Percentiles rank a stretch among this genome's conserved stretches.
phyloP scores from a whole-genome alignment of 2,113 vertebrate genomes.

The Bolborhynchus lineola region DNA sequence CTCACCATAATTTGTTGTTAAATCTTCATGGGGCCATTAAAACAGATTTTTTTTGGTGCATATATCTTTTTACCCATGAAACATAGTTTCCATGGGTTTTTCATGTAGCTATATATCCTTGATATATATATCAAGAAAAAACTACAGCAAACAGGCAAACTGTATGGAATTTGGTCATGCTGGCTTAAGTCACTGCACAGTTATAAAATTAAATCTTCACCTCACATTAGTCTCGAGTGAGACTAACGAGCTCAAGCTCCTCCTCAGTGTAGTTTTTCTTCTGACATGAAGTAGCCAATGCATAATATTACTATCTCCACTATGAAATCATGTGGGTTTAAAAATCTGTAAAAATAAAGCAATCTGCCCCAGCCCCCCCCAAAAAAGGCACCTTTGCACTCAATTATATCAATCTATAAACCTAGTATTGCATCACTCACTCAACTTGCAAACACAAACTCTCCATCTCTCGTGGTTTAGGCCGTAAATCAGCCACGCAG shows the following conservation, averaged over 20 bases:
- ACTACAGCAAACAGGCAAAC: background rate
- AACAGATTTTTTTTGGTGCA: background rate
- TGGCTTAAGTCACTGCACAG: background rate
- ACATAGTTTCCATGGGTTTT: background rate
- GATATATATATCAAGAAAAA: background rate
- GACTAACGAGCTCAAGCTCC: background rate
- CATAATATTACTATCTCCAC: background rate
- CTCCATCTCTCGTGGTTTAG: too few relatives aligned
- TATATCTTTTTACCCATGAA: background rate
- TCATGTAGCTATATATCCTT: background rate
- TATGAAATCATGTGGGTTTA: background rate
- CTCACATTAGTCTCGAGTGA: background rate
- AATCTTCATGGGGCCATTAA: background rate
- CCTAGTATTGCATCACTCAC: background rate
- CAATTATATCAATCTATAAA: background rate
- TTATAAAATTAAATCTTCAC: constrained; percentile 9
- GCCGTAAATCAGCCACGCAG: too few relatives aligned
- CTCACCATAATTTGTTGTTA: background rate
- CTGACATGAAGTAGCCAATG: background rate
- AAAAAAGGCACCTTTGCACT: background rate
- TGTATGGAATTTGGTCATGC: background rate
- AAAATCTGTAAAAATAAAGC: background rate
- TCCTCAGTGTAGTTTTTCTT: background rate
- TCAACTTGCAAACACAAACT: background rate
- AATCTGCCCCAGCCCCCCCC: background rate